These are phyloP conservation scores for Lophius americanus DNA, from an alignment of 2,797 vertebrate species.

Conservation along the genomic window DNA sequence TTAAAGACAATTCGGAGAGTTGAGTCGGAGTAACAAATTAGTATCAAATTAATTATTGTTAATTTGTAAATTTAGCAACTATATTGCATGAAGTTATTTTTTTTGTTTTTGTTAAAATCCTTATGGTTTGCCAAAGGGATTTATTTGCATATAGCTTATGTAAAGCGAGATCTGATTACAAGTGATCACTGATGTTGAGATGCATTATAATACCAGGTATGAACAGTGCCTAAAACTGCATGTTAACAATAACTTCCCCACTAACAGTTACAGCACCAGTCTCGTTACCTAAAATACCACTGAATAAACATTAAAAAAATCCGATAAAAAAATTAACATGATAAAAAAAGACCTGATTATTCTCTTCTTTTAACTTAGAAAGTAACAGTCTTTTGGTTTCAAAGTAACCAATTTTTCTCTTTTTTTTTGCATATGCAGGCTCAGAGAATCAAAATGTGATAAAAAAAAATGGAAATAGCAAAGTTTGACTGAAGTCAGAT, in stretches of 20 bases:
- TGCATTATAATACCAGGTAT: too few species aligned
- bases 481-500: conserved; percentile 35
- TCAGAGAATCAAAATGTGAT: conserved; percentile 55
- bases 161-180: too few species aligned
- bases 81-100: too few species aligned
- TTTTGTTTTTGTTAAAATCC: too few species aligned
- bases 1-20: too few species aligned
- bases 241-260: conserved; percentile 22
- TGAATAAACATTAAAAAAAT: conserved; percentile 38
- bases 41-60: too few species aligned
- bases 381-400: conserved; percentile 75
- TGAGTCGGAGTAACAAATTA: too few species aligned
- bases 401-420: conserved; percentile 29
- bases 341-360: conserved; percentile 67
- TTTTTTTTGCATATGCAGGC: conserved; percentile 75
- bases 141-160: too few species aligned
- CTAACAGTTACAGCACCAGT: conserved; percentile 45
- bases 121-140: too few species aligned
- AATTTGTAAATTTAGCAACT: too few species aligned
- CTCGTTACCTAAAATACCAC: conserved; percentile 36
- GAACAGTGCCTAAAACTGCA: conserved; percentile 9
- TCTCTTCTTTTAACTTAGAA: conserved; percentile 36
- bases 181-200: too few species aligned
- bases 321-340: conserved; percentile 51
- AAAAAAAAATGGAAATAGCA: conserved; percentile 29